Evolutionary conservation across 2,888 invertebrate species (phyloP), one percentile per base, ranked within the genome.

Genomic region (Parasteatoda lunata): DNA sequence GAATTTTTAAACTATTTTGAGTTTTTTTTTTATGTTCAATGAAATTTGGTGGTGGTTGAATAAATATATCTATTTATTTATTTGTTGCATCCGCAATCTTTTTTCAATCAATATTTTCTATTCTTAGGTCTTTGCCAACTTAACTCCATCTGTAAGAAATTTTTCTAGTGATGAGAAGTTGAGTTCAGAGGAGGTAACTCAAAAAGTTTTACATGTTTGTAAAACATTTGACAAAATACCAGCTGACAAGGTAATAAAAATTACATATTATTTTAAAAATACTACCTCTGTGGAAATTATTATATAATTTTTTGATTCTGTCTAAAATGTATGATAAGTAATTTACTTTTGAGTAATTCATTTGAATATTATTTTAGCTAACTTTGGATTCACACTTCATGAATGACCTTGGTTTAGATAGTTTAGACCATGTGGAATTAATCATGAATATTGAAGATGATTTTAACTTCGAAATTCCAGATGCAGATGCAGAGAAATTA

Each of bases 361-460:
- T 90, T 86, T 90, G 89, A 85, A 90, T 90, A 91, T 89, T 90
- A 89, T 94, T 94, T 89, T 93, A 99, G 98, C 93, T 99, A 66
- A 94, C 94, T n/a, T 92, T 97, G 90, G 96, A 98, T 6, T 96
- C 98, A 77, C 98, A 99, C 93, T 99, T 99, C 92, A 96, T 98
- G 91, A 97, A 97, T 91, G 99, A 99, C 92, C 94, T 99, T 90
- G 99, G 99, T 51, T 93, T 99, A 89, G 99, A 99, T 92, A 99
- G 98, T 0, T 93, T 99, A 90, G 99, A 99, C 93, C 99, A 99
- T 93, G 99, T 99, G 71, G 99, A 99, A 93, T 96, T 99, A 80
- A 98, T 99, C 89, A 99, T 99, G 98, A 98, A 98, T 2, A 97
- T 99, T 94, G 99, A 99, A 93, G 99, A 99, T 93, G 99, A 99